Conservation (phyloP, 2,888 invertebrate genomes). For the Lamellibrachia satsuma region DNA sequence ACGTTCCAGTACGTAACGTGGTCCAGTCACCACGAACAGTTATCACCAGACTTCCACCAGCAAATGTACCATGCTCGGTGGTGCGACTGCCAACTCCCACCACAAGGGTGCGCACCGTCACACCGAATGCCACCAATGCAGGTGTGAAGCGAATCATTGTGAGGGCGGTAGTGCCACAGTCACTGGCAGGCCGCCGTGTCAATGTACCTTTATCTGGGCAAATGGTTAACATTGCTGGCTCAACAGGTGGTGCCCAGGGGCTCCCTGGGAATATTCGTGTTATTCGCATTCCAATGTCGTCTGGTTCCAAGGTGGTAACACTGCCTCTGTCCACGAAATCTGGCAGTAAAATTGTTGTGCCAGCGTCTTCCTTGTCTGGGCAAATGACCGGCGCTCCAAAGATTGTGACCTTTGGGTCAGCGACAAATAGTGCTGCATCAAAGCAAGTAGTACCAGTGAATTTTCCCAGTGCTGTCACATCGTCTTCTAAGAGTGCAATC, state of each 20-base stretch:
- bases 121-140: background rate
- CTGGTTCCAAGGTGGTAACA: background rate
- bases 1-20: background rate
- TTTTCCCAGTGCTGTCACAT: background rate
- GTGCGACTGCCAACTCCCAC: background rate
- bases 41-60: background rate
- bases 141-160: background rate
- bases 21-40: background rate
- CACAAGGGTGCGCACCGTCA: slow-evolving; percentile 3
- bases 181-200: background rate
- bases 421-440: background rate
- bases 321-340: background rate
- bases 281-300: background rate
- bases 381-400: background rate
- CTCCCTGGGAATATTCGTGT: slow-evolving; percentile 12
- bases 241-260: background rate
- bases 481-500: background rate
- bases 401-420: background rate
- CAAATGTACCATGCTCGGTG: background rate
- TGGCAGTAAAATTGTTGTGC: background rate
- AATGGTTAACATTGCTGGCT: background rate
- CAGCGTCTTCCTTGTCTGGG: background rate
- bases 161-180: background rate
- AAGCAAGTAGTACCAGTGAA: background rate
- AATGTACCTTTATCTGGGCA: background rate